A percentile compares a stretch with the other conserved stretches of the same genome.
These are phyloP conservation scores for Gadus macrocephalus DNA, from an alignment of 2,113 vertebrate genomes.

Conservation along the genomic window DNA sequence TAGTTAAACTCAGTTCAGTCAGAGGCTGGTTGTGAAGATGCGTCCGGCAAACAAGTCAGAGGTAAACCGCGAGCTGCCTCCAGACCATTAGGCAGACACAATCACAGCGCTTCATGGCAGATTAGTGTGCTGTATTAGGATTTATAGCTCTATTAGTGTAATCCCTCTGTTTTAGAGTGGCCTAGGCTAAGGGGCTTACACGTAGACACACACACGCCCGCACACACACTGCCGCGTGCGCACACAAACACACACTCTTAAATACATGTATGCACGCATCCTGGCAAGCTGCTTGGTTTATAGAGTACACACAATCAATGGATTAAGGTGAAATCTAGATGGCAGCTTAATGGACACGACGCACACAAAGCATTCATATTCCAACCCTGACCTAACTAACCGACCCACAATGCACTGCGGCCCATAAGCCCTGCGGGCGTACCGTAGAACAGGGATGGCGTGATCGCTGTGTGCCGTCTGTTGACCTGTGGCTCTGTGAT, in stretches of 20 bases:
- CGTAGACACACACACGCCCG: slow-evolving; percentile 40
- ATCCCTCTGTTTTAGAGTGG: slow-evolving; percentile 74
- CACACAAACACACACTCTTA: slow-evolving; percentile 30
- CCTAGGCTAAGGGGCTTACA: slow-evolving; percentile 66
- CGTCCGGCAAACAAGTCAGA: slow-evolving; percentile 58
- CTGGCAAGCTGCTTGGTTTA: slow-evolving; percentile 65
- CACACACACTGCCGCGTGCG: slow-evolving; percentile 24
- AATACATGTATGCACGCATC: slow-evolving; percentile 59
- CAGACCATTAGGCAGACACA: slow-evolving; percentile 71
- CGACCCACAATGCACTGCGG: slow-evolving; percentile 1
- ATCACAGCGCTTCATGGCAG: slow-evolving; percentile 71
- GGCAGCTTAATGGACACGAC: slow-evolving; percentile 56
- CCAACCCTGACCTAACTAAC: slow-evolving; percentile 5
- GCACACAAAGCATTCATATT: slow-evolving; percentile 36
- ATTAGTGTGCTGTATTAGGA: slow-evolving; percentile 73
- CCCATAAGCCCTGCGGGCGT: too few species aligned
- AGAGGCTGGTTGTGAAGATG: slow-evolving; percentile 32
- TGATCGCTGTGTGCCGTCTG: too few species aligned
- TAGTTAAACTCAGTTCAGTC: slow-evolving; percentile 13
- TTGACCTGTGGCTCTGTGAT: slow-evolving; percentile 6
- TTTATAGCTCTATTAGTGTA: slow-evolving; percentile 73
- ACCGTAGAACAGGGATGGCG: too few species aligned
- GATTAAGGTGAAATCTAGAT: slow-evolving; percentile 75
- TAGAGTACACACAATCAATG: slow-evolving; percentile 66
- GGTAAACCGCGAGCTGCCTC: slow-evolving; percentile 64